phyloP scores from a whole-genome alignment of 2,888 invertebrate species.

The Paralinhomoeus sp. region DNA sequence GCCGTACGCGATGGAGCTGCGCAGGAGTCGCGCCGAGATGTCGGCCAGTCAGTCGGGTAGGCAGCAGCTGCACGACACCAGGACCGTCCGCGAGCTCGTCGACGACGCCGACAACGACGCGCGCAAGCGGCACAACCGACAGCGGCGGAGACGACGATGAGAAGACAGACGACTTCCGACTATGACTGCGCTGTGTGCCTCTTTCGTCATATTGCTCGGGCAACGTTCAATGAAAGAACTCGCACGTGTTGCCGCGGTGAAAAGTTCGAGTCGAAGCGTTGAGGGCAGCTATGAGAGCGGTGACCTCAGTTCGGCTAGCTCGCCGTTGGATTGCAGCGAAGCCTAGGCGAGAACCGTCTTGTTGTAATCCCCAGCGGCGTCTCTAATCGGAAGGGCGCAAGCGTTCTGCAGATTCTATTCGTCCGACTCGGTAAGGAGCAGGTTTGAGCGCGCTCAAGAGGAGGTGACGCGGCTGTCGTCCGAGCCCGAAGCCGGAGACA shows the following conservation, averaged over 20 bases:
- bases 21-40: background rate
- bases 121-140: too few species aligned
- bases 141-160: too few species aligned
- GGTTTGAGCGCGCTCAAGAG: constrained; percentile 27
- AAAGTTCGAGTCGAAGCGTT: too few species aligned
- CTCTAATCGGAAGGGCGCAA: too few species aligned
- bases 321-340: too few species aligned
- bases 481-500: constrained; percentile 33
- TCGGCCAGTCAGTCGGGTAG: background rate
- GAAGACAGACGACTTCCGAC: too few species aligned
- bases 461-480: constrained; percentile 25
- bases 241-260: too few species aligned
- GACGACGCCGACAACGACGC: background rate
- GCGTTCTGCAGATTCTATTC: background rate
- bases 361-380: too few species aligned
- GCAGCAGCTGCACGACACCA: background rate
- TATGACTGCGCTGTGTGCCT: background rate
- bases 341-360: too few species aligned
- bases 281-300: too few species aligned
- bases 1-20: background rate
- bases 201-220: background rate
- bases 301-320: too few species aligned
- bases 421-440: background rate
- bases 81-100: background rate
- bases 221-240: too few species aligned